Conservation (phyloP, 2,797 vertebrate species). For the Basileuterus tristriatus region DNA sequence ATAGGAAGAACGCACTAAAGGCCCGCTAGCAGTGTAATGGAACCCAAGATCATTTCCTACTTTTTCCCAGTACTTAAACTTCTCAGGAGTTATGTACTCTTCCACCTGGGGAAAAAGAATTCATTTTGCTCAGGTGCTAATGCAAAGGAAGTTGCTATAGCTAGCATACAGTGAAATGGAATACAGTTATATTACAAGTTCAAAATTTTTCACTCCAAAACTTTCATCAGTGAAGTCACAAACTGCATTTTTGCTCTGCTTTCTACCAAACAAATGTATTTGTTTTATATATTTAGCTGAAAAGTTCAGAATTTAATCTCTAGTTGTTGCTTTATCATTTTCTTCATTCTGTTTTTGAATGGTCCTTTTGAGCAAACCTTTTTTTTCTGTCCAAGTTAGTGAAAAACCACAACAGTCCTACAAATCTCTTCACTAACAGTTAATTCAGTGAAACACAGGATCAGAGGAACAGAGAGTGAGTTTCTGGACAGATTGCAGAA, state of each 20-base stretch:
- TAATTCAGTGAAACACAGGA: not conserved
- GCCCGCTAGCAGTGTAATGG: constrained; percentile 93
- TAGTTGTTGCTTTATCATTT: not conserved
- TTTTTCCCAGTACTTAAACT: constrained; percentile 94
- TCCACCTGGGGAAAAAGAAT: constrained; percentile 84
- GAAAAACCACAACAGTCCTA: not conserved
- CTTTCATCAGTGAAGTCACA: not conserved
- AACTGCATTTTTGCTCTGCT: not conserved
- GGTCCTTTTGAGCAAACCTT: not conserved
- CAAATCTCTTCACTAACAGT: not conserved
- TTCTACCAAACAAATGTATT: not conserved
- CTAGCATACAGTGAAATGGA: not conserved
- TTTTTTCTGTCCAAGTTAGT: not conserved
- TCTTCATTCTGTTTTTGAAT: not conserved
- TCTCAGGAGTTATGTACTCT: constrained; percentile 93
- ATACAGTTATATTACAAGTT: not conserved
- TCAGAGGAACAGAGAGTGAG: not conserved
- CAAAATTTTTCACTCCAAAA: not conserved
- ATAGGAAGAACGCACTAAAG: constrained; percentile 96
- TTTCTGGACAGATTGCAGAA: not conserved
- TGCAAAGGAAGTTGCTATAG: not conserved
- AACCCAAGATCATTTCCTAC: constrained; percentile 93
- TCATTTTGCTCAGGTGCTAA: not conserved
- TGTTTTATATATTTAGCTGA: not conserved
- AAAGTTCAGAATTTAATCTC: not conserved